Evolutionary conservation across 2,797 vertebrate genomes (phyloP).

Genomic region (Helarctos malayanus): DNA sequence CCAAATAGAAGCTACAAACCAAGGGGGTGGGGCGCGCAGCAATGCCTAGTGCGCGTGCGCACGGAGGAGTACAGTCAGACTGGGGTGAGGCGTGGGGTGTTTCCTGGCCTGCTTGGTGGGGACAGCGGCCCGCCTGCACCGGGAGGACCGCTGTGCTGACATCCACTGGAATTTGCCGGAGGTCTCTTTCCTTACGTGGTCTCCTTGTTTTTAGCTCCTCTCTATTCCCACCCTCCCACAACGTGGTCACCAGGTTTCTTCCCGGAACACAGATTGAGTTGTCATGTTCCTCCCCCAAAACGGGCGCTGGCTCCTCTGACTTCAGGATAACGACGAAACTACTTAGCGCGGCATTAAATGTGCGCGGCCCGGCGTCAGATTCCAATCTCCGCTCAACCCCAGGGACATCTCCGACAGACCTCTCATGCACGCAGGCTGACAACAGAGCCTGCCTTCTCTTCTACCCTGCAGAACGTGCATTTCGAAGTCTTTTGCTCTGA

Average conservation of each 20-base stretch:
- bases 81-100: rapidly evolving
- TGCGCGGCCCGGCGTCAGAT: neutral
- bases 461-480: rapidly evolving
- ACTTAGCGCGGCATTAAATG: neutral
- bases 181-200: neutral
- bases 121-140: too few relatives aligned
- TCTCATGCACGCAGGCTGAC: too few relatives aligned
- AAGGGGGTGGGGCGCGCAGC: neutral
- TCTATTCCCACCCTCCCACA: neutral
- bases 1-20: neutral
- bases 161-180: neutral
- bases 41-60: rapidly evolving
- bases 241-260: neutral
- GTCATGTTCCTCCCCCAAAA: neutral
- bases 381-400: neutral
- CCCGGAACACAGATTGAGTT: neutral
- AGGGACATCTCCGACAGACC: too few relatives aligned
- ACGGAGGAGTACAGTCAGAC: neutral
- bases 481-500: neutral
- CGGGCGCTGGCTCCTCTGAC: neutral
- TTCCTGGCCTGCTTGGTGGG: neutral
- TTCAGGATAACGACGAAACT: neutral
- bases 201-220: neutral
- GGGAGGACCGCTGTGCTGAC: neutral
- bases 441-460: neutral